A percentile compares a stretch with the other conserved stretches of the same genome.
Conservation (phyloP, 2,888 invertebrate species). For the Papilio gigon region DNA sequence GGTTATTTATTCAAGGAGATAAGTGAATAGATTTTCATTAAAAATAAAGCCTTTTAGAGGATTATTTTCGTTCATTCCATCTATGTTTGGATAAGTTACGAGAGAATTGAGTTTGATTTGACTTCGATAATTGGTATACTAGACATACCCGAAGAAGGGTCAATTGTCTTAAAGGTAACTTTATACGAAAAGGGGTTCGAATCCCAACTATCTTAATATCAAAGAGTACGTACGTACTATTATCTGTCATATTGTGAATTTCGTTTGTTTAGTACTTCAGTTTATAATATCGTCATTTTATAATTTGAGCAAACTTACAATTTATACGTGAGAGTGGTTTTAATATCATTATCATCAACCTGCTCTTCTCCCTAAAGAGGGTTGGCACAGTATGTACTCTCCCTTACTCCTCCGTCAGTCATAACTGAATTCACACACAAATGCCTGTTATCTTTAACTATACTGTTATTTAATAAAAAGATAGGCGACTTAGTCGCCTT, state of each 20-base stretch:
- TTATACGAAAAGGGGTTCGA: not conserved
- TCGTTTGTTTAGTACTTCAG: not conserved
- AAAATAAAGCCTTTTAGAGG: conserved; percentile 19
- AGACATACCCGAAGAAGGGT: not conserved
- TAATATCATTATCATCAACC: too few species aligned
- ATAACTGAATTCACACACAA: too few species aligned
- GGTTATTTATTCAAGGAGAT: conserved; percentile 6
- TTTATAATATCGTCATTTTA: not conserved
- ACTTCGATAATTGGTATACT: conserved; percentile 4
- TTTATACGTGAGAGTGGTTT: too few species aligned
- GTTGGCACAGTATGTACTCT: too few species aligned
- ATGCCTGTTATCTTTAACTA: too few species aligned
- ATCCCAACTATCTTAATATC: not conserved
- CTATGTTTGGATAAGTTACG: conserved; percentile 10
- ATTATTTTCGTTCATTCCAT: conserved; percentile 21
- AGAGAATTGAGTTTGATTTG: not conserved
- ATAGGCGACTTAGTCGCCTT: not conserved
- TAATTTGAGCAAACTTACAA: not conserved
- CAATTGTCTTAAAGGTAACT: not conserved
- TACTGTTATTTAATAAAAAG: not conserved
- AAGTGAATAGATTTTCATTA: conserved; percentile 20
- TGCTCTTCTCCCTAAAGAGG: too few species aligned
- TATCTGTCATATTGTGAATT: too few species aligned
- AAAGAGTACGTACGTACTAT: not conserved
- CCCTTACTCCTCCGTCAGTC: too few species aligned